Percentiles rank a stretch among this genome's conserved stretches.
These are phyloP conservation scores for Boleophthalmus pectinirostris DNA, from an alignment of 2,113 vertebrate genomes.

Conservation along the genomic window DNA sequence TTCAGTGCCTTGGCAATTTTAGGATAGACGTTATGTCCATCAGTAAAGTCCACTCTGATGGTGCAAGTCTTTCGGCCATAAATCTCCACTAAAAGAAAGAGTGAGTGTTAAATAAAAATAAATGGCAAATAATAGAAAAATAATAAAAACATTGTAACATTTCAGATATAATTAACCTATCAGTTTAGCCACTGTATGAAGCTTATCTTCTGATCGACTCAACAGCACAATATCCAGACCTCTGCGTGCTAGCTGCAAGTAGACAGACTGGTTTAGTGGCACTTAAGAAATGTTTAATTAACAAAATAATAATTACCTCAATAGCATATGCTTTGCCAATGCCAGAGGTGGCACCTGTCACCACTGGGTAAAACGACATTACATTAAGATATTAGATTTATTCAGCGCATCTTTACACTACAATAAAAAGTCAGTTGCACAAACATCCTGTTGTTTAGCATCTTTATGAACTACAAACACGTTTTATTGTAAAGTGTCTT, in stretches of 20 bases:
- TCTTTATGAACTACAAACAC: neutral
- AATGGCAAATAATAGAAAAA: neutral
- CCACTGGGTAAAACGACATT: slow-evolving; percentile 64
- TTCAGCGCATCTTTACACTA: neutral
- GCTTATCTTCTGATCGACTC: slow-evolving; percentile 72
- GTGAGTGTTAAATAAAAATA: neutral
- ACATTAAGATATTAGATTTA: neutral
- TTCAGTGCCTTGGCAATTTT: slow-evolving; percentile 61
- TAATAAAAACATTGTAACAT: neutral
- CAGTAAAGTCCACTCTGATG: slow-evolving; percentile 78
- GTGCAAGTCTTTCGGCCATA: slow-evolving; percentile 64
- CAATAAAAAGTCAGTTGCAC: neutral
- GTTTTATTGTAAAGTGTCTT: slow-evolving; percentile 15
- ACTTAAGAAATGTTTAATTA: neutral
- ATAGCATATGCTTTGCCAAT: slow-evolving; percentile 81
- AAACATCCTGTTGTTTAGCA: neutral
- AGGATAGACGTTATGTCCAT: slow-evolving; percentile 70
- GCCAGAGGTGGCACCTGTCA: slow-evolving; percentile 81
- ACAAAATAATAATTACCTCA: slow-evolving; percentile 70
- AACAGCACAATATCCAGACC: slow-evolving; percentile 80
- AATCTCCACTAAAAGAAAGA: slow-evolving; percentile 60
- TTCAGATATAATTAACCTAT: slow-evolving; percentile 68
- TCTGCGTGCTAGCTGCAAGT: slow-evolving; percentile 76
- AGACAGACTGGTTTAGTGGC: slow-evolving; percentile 16
- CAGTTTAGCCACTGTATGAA: slow-evolving; percentile 68